phyloP scores from a whole-genome alignment of 2,113 vertebrate species.

The Ptychochromis oligacanthus region DNA sequence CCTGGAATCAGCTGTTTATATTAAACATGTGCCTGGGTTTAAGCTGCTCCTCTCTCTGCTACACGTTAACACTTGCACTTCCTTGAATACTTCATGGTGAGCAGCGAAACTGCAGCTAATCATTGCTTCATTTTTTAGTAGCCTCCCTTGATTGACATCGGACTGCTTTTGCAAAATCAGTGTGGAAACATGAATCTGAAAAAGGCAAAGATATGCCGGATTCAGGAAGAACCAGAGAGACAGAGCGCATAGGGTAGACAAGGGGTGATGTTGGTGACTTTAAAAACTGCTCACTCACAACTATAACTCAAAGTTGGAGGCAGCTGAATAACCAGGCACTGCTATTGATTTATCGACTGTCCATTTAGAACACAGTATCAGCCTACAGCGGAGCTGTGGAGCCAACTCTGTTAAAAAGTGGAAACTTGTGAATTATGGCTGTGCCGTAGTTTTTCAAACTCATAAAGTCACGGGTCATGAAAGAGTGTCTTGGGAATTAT shows the following conservation, averaged over 20 bases:
- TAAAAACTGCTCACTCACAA: constrained; percentile 55
- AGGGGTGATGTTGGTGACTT: constrained; percentile 15
- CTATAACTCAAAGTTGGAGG: constrained; percentile 53
- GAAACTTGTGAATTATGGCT: constrained; percentile 41
- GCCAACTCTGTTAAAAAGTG: constrained; percentile 15
- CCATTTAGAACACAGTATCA: constrained; percentile 56
- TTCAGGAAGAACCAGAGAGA: not conserved
- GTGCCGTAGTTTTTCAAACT: constrained; percentile 12
- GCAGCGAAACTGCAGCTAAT: not conserved
- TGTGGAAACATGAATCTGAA: not conserved
- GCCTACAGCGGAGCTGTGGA: constrained; percentile 38
- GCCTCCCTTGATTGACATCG: not conserved
- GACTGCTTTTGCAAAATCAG: not conserved
- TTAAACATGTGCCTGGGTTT: not conserved
- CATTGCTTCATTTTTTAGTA: not conserved
- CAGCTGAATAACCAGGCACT: constrained; percentile 25
- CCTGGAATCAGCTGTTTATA: not conserved
- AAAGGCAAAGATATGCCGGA: not conserved
- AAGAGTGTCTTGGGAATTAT: not conserved
- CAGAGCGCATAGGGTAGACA: not conserved
- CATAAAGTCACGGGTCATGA: not conserved
- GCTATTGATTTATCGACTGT: constrained; percentile 62
- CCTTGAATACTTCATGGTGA: not conserved
- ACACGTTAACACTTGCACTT: constrained; percentile 1
- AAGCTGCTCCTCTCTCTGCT: constrained; percentile 1